Conservation (phyloP, 2,888 invertebrate genomes). For the Cristatella mucedo region DNA sequence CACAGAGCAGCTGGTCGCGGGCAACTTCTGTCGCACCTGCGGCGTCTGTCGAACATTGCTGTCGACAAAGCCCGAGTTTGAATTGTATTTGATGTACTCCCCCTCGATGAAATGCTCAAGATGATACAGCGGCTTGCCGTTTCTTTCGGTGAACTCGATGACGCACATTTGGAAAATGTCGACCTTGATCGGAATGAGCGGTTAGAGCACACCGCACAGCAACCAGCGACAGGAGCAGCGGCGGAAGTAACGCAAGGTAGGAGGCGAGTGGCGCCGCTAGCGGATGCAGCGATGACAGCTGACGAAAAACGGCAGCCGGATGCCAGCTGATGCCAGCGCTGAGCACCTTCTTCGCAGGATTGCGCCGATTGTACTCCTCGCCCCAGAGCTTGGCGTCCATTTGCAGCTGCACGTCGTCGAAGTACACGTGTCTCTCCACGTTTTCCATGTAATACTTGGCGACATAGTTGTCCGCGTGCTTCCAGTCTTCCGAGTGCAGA, state of each 20-base stretch:
- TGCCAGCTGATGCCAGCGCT: no score
- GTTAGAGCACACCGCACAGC: no score
- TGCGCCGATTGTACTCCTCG: constrained; percentile 45
- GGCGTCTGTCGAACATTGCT: constrained; percentile 42
- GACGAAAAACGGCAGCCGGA: no score
- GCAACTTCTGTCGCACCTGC: no score
- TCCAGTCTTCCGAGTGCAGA: constrained; percentile 38
- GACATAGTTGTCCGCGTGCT: constrained; percentile 43
- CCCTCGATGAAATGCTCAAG: constrained; percentile 47
- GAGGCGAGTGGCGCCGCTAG: no score
- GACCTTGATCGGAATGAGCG: no score
- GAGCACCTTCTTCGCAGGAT: constrained; percentile 47
- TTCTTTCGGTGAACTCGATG: constrained; percentile 41
- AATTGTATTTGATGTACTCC: constrained; percentile 46
- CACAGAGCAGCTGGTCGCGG: no score
- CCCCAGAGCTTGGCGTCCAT: constrained; percentile 48
- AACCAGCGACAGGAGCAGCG: no score
- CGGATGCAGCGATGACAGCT: no score
- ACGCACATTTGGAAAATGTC: constrained; percentile 46
- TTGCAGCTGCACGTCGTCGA: constrained; percentile 46
- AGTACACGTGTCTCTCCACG: constrained; percentile 42
- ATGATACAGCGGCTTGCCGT: constrained; percentile 40
- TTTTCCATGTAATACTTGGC: constrained; percentile 43
- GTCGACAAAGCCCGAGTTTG: constrained; percentile 46
- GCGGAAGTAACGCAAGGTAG: no score